Base-by-base conservation (phyloP, 2,113 vertebrate species). In the Gorilla gorilla region DNA sequence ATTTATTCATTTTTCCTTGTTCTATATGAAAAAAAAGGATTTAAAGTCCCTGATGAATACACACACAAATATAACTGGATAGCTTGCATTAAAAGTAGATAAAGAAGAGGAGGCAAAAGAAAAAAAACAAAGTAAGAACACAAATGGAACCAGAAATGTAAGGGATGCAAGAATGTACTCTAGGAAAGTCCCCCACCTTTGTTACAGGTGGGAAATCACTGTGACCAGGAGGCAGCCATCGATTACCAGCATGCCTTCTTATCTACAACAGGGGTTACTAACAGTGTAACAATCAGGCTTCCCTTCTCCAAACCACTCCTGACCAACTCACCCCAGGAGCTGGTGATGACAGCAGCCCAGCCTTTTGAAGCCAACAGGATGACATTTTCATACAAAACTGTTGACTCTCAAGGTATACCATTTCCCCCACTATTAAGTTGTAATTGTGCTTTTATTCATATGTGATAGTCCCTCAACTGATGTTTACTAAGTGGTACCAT, bases 161-260 rank as follows among this genome's bases (percentile, higher is more conserved):
- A 78, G 43, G 27, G 16, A 48, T 32, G 16, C 27, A 64, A 72
- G 35, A 32, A 10, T 2, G 35, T 16, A 8, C 16, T 11, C 23
- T 32, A 68, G 78, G n/a, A 5, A 64, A 76, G 52, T 32, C 43
- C 86, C 20, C 8, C 20, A 27, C 30, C 22, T 90, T 7, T 40
- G 81, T 20, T n/a, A 23, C 1, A 38, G n/a, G 50, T 3, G 20
- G 45, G 48, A 12, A 23, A 27, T 13, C 18, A 1, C 3, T 32
- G 48, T 38, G 27, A 55, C 13, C 52, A 22, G 72, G n/a, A 11
- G 55, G 3, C 23, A 4, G 80, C 23, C 22, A 6, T 6, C 2
- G 1, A 13, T 8, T 5, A 25, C 30, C 38, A 17, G 17, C 0
- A 8, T 1, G 23, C 9, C 45, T 8, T 40, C 43, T 20, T 6